Conservation (phyloP, 1,140 invertebrate species). For the Zelostemma sp. region DNA sequence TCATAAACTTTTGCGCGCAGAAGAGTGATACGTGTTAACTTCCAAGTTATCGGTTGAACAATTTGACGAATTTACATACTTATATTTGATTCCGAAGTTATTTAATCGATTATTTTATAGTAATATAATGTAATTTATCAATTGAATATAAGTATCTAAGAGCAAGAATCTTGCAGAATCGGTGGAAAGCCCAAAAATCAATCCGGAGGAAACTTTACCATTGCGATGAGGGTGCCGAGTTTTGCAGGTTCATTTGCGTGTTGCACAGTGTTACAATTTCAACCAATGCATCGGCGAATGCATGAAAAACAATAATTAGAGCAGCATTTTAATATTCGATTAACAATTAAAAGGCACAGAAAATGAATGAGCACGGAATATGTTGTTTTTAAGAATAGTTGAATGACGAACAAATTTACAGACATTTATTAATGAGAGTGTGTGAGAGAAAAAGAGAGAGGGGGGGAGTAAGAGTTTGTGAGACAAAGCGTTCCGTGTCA, state of each 20-base stretch:
- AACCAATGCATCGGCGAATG: background rate
- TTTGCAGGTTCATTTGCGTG: too few species aligned
- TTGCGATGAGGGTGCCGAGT: too few species aligned
- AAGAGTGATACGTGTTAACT: background rate
- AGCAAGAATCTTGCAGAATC: background rate
- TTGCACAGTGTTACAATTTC: too few species aligned
- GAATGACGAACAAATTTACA: constrained; percentile 2
- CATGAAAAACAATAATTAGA: background rate
- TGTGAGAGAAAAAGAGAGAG: constrained; percentile 13
- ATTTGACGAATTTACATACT: background rate
- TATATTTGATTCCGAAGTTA: constrained; percentile 2
- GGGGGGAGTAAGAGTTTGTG: constrained; percentile 2
- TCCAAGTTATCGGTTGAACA: background rate
- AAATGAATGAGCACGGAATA: constrained; percentile 21
- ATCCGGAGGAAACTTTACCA: too few species aligned
- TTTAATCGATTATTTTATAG: constrained; percentile 7
- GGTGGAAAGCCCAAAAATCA: too few species aligned
- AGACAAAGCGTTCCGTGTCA: constrained; percentile 44
- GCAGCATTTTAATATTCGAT: constrained; percentile 27
- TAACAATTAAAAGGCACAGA: background rate
- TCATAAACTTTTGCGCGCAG: background rate
- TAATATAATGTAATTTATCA: background rate
- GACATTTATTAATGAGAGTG: background rate
- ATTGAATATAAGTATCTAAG: constrained; percentile 1
- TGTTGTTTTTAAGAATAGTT: constrained; percentile 10